Base-by-base conservation (phyloP, 2,888 invertebrate species). In the Cyrtodaria siliqua region DNA sequence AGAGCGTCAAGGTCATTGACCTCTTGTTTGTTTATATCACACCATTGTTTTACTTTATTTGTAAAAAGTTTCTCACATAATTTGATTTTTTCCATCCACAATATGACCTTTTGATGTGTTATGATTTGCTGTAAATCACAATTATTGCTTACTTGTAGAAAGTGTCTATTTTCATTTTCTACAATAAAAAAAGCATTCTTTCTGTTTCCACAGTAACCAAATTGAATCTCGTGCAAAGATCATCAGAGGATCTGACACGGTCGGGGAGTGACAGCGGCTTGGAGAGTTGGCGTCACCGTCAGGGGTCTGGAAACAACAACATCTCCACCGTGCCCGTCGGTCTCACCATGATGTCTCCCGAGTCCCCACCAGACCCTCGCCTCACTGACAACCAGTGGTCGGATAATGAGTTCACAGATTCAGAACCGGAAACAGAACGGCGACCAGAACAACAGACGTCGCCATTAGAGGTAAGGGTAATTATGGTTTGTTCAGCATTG, bases 351-450 rank as follows among this genome's bases (percentile, higher is more conserved):
- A 83, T 85, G 79, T 89, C 89, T 6, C 89, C 89, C 1, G 84
- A 86, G 42, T 83, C 87, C 23, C 88, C 87, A 9, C 82, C 86
- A 16, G 77, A 78, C 59, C 80, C 81, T 8, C 74, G 73, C 6
- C 53, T 80, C 1, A 75, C 73, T 12, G 97, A 97, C 88, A 90
- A 88, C 3, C 96, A 96, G 89, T 97, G 97, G 96, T 97, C 97
- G 87, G 97, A 97, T 90, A 97, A 97, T 92, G 96, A 96, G 90
- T 97, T 97, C 79, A 97, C 97, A 2, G 87, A 89, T 67, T 86
- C 85, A 42, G 90, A 90, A 27, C 81, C 82, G 9, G 89, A 88
- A 33, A 84, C 83, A 38, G 82, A 81, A 33, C 69, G 66, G n/a
- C 53, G 53, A 20, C 47, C 42, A 18, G 78, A 79, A 23, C 79